Base-by-base conservation (phyloP, 2,113 vertebrate species). In the Phalacrocorax brasilianus region DNA sequence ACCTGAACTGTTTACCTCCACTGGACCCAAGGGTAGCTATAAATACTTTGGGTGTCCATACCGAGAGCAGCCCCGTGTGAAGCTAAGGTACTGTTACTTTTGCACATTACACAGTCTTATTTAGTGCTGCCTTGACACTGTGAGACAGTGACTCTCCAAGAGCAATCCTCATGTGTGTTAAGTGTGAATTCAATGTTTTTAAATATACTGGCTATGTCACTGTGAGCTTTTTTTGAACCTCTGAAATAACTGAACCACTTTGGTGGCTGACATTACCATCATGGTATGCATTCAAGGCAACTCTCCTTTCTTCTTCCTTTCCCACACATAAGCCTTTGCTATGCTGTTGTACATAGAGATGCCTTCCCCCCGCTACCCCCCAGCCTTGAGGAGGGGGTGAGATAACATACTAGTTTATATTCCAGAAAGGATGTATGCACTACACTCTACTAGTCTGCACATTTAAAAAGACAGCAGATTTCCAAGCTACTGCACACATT, bases 321-420 rank as follows among this genome's bases (percentile, higher is more conserved):
- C 71, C 47, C 47, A 28, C 1, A 19, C 10, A 17, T 15, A 47
- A 91, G 33, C 33, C 40, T 81, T 63, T 52, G 32, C 61, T 33
- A 18, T 7, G 32, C 1, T 42, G 53, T 45, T 47, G 50, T 14
- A 35, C 49, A 35, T 1, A 32, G 28, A 88, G 65, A 38, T 8
- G 35, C 10, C 42, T 76, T 18, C 4, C 8, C 8, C 11, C 3
- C 0, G 2, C 12, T 18, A 38, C 10, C 14, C 20, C 27, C 11
- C 9, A 40, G 65, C 30, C 53, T 47, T 2, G 42, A 71, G 32
- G 16, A 50, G 8, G 8, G 26, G 5, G 13, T 11, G 33, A 74
- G 40, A 9, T 30, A 70, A 52, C 35, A 28, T 0, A 32, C 16
- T 6, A 85, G 44, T 44, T 22, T 22, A 28, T 28, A 38, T 14